Evolutionary conservation across 2,888 invertebrate species (phyloP).

Genomic region (Acanthopleura granulata): DNA sequence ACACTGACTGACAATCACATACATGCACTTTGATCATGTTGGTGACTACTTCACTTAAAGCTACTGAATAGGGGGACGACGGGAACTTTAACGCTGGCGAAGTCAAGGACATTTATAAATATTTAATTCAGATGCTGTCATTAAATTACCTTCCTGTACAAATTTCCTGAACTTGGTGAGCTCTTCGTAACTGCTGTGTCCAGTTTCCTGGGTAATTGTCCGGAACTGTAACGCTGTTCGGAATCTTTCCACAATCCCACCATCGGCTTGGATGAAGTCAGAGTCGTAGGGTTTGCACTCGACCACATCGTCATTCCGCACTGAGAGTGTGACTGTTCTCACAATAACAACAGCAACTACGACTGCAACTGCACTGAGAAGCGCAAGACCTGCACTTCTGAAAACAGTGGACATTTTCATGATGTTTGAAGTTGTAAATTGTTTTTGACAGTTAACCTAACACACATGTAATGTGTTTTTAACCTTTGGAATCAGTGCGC

Average conservation of each 20-base stretch:
- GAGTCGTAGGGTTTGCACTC: slow-evolving; percentile 45
- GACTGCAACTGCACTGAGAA: background rate
- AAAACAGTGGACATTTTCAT: background rate
- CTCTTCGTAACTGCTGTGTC: slow-evolving; percentile 42
- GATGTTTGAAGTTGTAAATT: too few species aligned
- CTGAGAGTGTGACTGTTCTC: slow-evolving; percentile 44
- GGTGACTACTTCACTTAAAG: too few species aligned
- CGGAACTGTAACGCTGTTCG: slow-evolving; percentile 43
- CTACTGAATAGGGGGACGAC: too few species aligned
- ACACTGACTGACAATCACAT: too few species aligned
- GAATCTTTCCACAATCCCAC: slow-evolving; percentile 23
- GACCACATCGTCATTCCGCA: slow-evolving; percentile 35
- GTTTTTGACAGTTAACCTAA: too few species aligned
- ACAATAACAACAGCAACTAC: slow-evolving; percentile 33
- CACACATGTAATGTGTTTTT: too few species aligned
- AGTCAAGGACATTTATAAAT: too few species aligned
- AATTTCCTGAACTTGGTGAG: slow-evolving; percentile 41
- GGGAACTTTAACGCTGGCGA: too few species aligned
- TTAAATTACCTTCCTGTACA: slow-evolving; percentile 41
- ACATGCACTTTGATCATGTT: too few species aligned
- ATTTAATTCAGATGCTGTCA: too few species aligned
- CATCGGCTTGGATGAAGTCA: slow-evolving; percentile 48
- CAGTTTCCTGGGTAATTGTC: slow-evolving; percentile 43
- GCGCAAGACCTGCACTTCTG: background rate
- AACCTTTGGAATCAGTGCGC: too few species aligned